phyloP scores from a whole-genome alignment of 1,140 invertebrate species.

The Drosophila ambigua region DNA sequence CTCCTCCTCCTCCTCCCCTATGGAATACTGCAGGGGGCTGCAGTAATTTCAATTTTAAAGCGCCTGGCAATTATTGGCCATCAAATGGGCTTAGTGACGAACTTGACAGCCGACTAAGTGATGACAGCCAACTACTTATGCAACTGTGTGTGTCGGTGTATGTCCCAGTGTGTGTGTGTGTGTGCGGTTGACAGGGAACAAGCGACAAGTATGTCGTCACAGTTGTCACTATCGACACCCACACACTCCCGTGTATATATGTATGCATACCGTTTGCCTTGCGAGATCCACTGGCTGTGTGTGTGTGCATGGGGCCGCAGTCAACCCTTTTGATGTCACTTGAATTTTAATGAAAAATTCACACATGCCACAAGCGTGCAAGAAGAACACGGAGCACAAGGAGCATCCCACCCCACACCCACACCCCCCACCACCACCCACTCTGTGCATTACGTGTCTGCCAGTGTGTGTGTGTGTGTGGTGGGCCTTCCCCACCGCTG shows the following conservation, averaged over 20 bases:
- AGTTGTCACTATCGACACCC: slow-evolving; percentile 78
- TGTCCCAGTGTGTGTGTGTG: slow-evolving; percentile 2
- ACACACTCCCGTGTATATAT: slow-evolving; percentile 8
- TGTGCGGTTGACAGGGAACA: slow-evolving; percentile 66
- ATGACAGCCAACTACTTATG: slow-evolving; percentile 62
- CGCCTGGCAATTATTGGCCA: slow-evolving; percentile 58
- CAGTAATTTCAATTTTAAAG: slow-evolving; percentile 61
- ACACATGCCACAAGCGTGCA: slow-evolving; percentile 79
- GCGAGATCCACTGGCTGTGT: background rate
- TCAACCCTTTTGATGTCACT: slow-evolving; percentile 82
- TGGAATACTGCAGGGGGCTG: slow-evolving; percentile 1
- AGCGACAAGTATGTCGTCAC: slow-evolving; percentile 78
- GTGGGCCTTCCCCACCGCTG: too few species aligned
- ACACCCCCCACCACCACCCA: slow-evolving; percentile 1
- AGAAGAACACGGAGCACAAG: slow-evolving; percentile 49
- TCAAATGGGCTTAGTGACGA: slow-evolving; percentile 46
- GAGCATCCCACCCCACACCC: slow-evolving; percentile 2
- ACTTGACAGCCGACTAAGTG: slow-evolving; percentile 64
- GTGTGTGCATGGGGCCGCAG: slow-evolving; percentile 43
- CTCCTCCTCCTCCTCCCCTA: background rate
- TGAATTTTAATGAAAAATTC: slow-evolving; percentile 83
- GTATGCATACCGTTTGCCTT: too few species aligned
- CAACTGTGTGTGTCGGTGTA: slow-evolving; percentile 12
- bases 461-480: slow-evolving; percentile 27
- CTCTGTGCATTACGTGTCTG: slow-evolving; percentile 57